Conservation (phyloP, 2,888 invertebrate genomes). For the Patella pellucida region DNA sequence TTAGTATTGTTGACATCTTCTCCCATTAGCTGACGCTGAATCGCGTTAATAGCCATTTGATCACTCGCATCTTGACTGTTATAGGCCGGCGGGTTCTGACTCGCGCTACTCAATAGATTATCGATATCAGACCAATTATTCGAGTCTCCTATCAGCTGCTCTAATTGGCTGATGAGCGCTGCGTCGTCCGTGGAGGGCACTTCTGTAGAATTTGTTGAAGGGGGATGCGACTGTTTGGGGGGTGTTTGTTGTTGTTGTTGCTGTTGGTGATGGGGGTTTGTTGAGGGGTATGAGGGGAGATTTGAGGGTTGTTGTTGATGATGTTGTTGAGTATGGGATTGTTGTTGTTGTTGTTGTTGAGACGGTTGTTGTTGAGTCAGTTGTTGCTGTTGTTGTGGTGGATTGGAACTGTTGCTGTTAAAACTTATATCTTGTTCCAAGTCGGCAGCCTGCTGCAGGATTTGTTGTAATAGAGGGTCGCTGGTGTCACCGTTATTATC, state of each 20-base stretch:
- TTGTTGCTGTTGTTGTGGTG: slow-evolving; percentile 22
- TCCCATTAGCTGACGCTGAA: slow-evolving; percentile 91
- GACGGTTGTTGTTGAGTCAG: slow-evolving; percentile 22
- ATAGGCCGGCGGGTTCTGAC: slow-evolving; percentile 16
- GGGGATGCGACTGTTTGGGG: slow-evolving; percentile 22
- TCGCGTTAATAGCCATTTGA: slow-evolving; percentile 88
- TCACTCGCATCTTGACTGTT: slow-evolving; percentile 70
- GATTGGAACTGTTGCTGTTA: slow-evolving; percentile 27
- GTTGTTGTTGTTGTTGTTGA: slow-evolving; percentile 21
- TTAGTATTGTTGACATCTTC: slow-evolving; percentile 49
- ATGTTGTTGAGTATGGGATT: slow-evolving; percentile 16
- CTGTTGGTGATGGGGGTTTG: slow-evolving; percentile 17
- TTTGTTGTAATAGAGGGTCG: slow-evolving; percentile 80
- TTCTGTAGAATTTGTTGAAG: neutral
- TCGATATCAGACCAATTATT: slow-evolving; percentile 51
- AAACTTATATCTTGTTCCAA: slow-evolving; percentile 70
- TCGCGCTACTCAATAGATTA: slow-evolving; percentile 42
- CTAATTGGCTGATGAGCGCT: slow-evolving; percentile 53
- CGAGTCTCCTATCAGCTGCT: slow-evolving; percentile 54
- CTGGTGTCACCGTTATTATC: slow-evolving; percentile 43
- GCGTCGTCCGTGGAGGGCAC: slow-evolving; percentile 45
- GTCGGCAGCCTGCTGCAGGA: slow-evolving; percentile 88
- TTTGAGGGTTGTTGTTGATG: neutral
- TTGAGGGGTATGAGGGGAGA: neutral
- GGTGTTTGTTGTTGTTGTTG: slow-evolving; percentile 27